Base-by-base conservation (phyloP, 2,888 invertebrate genomes). In the Agrotis segetum region DNA sequence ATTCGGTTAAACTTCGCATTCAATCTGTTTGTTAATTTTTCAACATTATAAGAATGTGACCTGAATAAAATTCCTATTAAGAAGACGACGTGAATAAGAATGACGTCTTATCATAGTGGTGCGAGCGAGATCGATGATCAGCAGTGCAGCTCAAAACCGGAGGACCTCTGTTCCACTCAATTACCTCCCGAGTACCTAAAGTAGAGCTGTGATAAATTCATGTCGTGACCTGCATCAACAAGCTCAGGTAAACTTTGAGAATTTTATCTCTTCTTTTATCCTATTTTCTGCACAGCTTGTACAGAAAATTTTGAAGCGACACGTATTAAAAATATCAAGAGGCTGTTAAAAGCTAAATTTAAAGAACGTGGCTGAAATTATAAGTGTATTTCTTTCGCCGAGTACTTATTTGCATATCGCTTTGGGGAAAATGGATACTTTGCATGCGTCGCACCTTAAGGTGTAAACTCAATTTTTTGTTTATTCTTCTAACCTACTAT, bases 311-410 rank as follows among this genome's bases (percentile, higher is more conserved):
- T 91, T 87, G 88, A 89, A 87, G 89, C 85, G 89, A 93, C 94
- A 93, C 93, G 92, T 92, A 92, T 90, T 92, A 91, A 92, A 94
- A 94, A 94, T 93, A 94, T 94, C 91, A 92, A 89, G 92, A 90
- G 91, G 90, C 90, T 90, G 92, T 94, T 94, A 92, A 92, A 91
- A 93, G 92, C 92, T 92, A 91, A 93, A 94, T 93, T 94, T 93
- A 89, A 90, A 91, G 88, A 90, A 93, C 94, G 93, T 94, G 94
- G 91, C 89, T 88, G 83, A 93, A 94, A 93, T 94, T 91, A 92
- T 90, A 92, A 93, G 86, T 85, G 81, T 79, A 72, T 88, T 91
- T 89, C 88, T 89, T 89, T 88, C 79, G 84, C 76, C 75, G 84
- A 79, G 79, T 83, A 84, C 82, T 87, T 89, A 91, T 92, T 92